Base-by-base conservation (phyloP, 92 coral and sea anemone species). In the Heteractis magnifica region DNA sequence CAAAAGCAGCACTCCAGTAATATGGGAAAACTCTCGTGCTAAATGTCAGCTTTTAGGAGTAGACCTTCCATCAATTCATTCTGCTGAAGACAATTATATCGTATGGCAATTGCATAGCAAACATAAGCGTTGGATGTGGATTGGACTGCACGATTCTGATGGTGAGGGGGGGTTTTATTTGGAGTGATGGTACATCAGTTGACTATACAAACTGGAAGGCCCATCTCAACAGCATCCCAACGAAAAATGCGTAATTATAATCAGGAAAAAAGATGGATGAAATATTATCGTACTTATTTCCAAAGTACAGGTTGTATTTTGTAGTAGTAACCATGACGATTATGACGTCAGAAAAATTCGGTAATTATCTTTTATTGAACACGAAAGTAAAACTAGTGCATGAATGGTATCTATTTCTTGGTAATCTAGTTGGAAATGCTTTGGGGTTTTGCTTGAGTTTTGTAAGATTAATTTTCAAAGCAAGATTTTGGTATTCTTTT, bases 111-210 rank as follows among this genome's bases (percentile, higher is more conserved):
- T 79, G 12, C 49, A 79, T 23, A 3, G 5, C 6, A 56, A 10
- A 19, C 52, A 23, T 34, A 23, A 23, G 9, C 10, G 49, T 3
- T 60, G 8, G 5, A 34, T 79, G 52, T 79, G 82, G 82, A 56
- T 56, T 79, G 73, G 82, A n/a, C 41, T 79, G 1, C 34, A 21
- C 14, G 34, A 79, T 2, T 2, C 44, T 16, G 16, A 52, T 13
- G 6, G 21, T 15, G 15, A 20, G 4, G 82, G 72, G 10, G 9
- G 26, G 1, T 4, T 79, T 79, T 21, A 19, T 23, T 13, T 79
- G 82, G 82, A 79, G 71, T 18, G 82, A 79, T 79, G 72, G 82
- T 26, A 56, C 82, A 56, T 55, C 82, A 56, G 52, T 60, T 15
- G 82, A 79, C 72, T 79, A 79, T 52, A 58, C 15, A 7, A 79